Base-by-base conservation (phyloP, 2,113 vertebrate species). In the Dissostichus mawsoni region DNA sequence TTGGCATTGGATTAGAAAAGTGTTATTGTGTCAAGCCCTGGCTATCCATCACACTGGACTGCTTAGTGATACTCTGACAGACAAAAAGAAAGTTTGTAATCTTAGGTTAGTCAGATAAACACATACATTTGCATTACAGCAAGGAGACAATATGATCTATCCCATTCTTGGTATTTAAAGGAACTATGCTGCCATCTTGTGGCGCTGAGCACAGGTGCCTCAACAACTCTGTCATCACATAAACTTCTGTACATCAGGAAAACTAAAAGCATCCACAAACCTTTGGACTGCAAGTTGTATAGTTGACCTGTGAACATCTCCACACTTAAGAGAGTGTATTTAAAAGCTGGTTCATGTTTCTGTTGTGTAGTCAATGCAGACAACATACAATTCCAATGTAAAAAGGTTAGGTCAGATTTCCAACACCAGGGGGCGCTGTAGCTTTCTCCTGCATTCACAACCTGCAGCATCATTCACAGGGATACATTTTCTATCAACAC, bases 171-270 rank as follows among this genome's bases (percentile, higher is more conserved):
- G 20, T 64, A 16, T 80, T 79, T 82, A 70, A 66, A 83, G 58
- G 52, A 81, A 70, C 69, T 81, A 8, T 91, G 78, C 84, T 81
- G 85, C 92, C 89, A 90, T 72, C 92, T 83, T 70, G 82, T 76
- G 93, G 90, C 13, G 9, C n/a, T 2, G 1, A 50, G 58, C 1
- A n/a, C 8, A 69, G 4, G 18, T 11, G n/a, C 29, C 4, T 55
- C 5, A 59, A 47, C 9, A 29, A 47, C 20, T 69, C 20, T 0
- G 11, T 17, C 6, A 3, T 25, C 16, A 16, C n/a, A 18, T 56
- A 8, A 48, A 57, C 47, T 58, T 56, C 12, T 10, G 0, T 1
- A 1, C 20, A 18, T 11, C 11, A 55, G 4, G 3, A 36, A 14
- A 56, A 20, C 14, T 25, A 9, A 62, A 64, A 1, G 1, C 14